Percentiles rank a stretch among this genome's conserved stretches.
Conservation (phyloP, 2,797 vertebrate species). For the Schizopygopsis pylzovi region DNA sequence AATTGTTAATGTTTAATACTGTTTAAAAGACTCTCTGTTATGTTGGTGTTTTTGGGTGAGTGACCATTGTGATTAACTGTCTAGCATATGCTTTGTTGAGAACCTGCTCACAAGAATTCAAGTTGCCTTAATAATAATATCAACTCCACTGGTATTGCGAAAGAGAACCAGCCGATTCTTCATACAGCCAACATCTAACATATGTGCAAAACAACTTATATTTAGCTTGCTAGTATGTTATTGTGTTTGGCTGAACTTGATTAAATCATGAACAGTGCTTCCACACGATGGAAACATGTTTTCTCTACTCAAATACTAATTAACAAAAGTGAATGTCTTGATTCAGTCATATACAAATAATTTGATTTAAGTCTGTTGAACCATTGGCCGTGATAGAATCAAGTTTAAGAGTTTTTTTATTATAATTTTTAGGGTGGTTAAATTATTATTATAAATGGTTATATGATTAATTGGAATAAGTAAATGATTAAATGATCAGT, state of each 20-base stretch:
- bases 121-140: background rate
- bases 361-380: background rate
- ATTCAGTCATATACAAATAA: background rate
- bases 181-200: background rate
- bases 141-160: background rate
- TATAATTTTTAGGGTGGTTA: no score
- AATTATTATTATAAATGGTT: background rate
- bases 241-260: background rate
- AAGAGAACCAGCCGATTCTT: background rate
- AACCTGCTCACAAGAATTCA: background rate
- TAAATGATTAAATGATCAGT: background rate
- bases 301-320: background rate
- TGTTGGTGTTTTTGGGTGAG: background rate
- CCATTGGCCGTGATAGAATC: background rate
- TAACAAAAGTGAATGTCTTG: background rate
- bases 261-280: background rate
- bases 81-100: background rate
- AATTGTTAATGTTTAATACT: background rate
- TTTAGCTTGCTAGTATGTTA: background rate
- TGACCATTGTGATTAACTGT: background rate
- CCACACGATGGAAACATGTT: background rate
- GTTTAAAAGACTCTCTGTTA: background rate
- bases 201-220: background rate
- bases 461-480: no score
- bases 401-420: background rate